Percentiles rank a stretch among this genome's conserved stretches.
These are phyloP conservation scores for Eurytoma adleriae DNA, from an alignment of 2,888 invertebrate species.

Conservation along the genomic window DNA sequence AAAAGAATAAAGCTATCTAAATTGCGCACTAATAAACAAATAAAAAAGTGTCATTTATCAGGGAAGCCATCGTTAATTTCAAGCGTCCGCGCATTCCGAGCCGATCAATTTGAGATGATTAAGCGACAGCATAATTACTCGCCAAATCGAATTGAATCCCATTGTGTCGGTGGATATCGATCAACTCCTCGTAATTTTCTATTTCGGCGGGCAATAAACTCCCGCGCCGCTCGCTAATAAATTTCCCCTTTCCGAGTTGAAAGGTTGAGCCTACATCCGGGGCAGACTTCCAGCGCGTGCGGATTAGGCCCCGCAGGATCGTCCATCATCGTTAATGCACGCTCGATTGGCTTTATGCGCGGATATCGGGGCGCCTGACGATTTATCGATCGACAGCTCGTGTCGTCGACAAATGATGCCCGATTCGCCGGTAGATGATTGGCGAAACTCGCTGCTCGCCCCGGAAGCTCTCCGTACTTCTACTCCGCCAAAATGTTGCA, in stretches of 20 bases:
- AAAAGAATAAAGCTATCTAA: too few species aligned
- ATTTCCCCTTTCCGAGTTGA: not conserved
- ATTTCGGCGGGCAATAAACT: conserved; percentile 8
- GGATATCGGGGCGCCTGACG: not conserved
- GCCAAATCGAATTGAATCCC: conserved; percentile 35
- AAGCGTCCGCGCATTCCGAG: not conserved
- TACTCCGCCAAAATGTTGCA: not conserved
- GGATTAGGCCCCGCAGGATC: not conserved
- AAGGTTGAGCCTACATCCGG: not conserved
- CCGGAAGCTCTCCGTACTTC: not conserved
- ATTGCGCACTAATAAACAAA: too few species aligned
- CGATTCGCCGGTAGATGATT: conserved; percentile 36
- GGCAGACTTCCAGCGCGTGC: not conserved
- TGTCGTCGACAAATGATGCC: conserved; percentile 44
- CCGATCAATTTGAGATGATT: conserved; percentile 4
- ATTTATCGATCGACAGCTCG: conserved; percentile 23
- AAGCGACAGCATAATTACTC: not conserved
- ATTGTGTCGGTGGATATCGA: conserved; percentile 34
- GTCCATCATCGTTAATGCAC: conserved; percentile 36
- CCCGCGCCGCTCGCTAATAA: conserved; percentile 9
- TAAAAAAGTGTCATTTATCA: too few species aligned
- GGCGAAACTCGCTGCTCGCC: conserved; percentile 9
- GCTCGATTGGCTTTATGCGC: not conserved
- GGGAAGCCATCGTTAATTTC: too few species aligned
- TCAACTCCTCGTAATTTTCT: conserved; percentile 8